These are phyloP conservation scores for Leucopsar rothschildi DNA, from an alignment of 2,113 vertebrate species.

Conservation along the genomic window DNA sequence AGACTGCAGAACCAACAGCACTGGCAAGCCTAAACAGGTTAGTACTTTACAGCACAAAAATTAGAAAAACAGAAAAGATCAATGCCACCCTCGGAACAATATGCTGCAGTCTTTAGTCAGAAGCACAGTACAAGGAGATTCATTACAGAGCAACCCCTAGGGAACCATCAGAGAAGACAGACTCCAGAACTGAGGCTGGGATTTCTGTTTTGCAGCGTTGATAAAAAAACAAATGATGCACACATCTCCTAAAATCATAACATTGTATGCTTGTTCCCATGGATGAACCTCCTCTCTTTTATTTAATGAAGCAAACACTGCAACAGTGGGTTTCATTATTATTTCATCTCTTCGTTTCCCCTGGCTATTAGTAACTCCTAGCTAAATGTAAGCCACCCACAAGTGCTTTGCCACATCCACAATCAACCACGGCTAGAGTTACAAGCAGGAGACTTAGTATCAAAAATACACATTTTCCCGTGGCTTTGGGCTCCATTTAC, in stretches of 20 bases:
- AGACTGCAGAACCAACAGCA: background rate
- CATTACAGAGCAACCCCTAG: background rate
- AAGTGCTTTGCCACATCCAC: background rate
- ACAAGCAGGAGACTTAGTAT: background rate
- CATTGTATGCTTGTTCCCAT: background rate
- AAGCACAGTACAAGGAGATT: background rate
- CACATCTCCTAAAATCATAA: background rate
- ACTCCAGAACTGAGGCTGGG: accelerated
- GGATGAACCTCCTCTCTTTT: background rate
- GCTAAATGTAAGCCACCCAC: background rate
- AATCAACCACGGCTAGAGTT: background rate
- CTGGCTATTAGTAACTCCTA: background rate
- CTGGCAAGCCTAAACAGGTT: background rate
- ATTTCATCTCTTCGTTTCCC: background rate
- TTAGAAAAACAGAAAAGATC: background rate
- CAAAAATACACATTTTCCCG: background rate
- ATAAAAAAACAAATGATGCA: background rate
- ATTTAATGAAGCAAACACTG: background rate
- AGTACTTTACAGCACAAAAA: background rate
- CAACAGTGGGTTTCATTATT: background rate
- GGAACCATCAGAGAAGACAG: background rate
- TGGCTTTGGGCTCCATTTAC: background rate
- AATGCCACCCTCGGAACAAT: background rate
- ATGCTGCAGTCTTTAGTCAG: background rate
- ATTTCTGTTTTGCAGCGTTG: background rate